Conservation (phyloP, 2,113 vertebrate species). For the Dolichallabes microphthalmus region DNA sequence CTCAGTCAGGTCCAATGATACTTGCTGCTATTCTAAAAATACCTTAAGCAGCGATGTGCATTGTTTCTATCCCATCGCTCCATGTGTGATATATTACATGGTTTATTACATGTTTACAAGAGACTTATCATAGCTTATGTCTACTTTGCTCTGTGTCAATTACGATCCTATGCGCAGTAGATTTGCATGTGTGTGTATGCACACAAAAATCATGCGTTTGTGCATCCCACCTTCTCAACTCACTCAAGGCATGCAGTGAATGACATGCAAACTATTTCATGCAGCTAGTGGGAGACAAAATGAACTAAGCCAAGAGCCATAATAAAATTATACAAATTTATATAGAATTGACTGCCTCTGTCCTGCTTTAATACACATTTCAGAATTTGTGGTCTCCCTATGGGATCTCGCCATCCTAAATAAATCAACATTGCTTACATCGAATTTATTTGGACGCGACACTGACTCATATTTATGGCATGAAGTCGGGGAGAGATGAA, state of each 20-base stretch:
- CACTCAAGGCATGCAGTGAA: constrained; percentile 35
- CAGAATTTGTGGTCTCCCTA: constrained; percentile 85
- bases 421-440: constrained; percentile 99
- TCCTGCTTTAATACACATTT: constrained; percentile 99
- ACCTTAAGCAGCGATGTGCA: not conserved
- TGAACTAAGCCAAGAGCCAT: constrained; percentile 99
- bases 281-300: constrained; percentile 98
- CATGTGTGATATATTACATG: not conserved
- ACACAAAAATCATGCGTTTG: constrained; percentile 30
- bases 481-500: constrained; percentile 95
- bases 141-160: not conserved
- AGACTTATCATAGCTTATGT: not conserved
- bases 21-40: not conserved
- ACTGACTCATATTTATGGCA: constrained; percentile 98
- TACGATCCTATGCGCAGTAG: not conserved
- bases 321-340: constrained; percentile 99
- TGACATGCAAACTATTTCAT: constrained; percentile 66
- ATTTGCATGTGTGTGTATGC: not conserved
- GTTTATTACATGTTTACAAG: not conserved
- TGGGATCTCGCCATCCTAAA: constrained; percentile 96
- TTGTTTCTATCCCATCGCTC: not conserved
- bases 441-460: constrained; percentile 99
- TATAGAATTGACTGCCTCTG: constrained; percentile 99
- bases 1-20: not conserved
- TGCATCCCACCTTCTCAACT: constrained; percentile 19